Percentiles rank a stretch among this genome's conserved stretches.
Evolutionary conservation across 2,113 vertebrate genomes (phyloP).

Genomic region (Dicerorhinus sumatrensis): DNA sequence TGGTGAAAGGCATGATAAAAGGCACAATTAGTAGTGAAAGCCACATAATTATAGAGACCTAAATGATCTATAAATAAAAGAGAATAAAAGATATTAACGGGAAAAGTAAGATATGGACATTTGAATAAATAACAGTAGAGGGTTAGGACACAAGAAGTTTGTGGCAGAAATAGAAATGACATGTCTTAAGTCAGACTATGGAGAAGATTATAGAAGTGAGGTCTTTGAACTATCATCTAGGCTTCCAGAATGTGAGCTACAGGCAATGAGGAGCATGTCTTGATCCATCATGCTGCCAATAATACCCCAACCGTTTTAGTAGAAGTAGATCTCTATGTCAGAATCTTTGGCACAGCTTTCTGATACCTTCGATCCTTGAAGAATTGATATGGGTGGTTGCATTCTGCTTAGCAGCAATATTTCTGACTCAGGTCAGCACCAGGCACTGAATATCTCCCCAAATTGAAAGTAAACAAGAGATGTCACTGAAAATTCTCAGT

Average conservation of each 20-base stretch:
- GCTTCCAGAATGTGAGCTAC: background rate
- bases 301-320: background rate
- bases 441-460: background rate
- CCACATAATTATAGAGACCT: background rate
- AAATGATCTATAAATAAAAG: background rate
- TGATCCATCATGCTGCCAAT: too few relatives aligned
- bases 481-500: background rate
- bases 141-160: background rate
- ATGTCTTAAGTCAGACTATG: background rate
- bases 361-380: background rate
- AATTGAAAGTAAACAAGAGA: background rate
- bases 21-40: background rate
- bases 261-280: background rate
- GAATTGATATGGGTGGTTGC: background rate
- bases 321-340: background rate
- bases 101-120: background rate
- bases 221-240: background rate
- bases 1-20: background rate
- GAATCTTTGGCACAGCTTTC: background rate
- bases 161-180: background rate
- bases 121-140: background rate
- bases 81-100: background rate
- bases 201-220: background rate
- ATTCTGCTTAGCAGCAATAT: background rate
- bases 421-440: background rate